A percentile compares a stretch with the other conserved stretches of the same genome.
Conservation (phyloP, 1,140 invertebrate genomes). For the Wasmannia auropunctata region DNA sequence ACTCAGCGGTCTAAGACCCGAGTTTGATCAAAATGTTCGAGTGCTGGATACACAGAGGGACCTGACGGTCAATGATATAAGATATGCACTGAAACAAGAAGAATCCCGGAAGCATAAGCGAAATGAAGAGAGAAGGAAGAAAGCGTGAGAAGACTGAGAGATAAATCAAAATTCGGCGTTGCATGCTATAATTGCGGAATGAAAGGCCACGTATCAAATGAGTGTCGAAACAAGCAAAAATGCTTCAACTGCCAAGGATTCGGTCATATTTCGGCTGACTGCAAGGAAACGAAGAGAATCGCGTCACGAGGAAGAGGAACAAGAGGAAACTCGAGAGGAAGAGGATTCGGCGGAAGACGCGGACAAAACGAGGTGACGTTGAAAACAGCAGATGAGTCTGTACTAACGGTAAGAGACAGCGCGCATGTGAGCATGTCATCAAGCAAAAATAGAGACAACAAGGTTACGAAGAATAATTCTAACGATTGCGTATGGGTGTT, state of each 20-base stretch:
- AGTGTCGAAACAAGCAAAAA: not conserved
- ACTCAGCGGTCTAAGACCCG: not conserved
- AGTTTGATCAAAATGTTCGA: slow-evolving; percentile 37
- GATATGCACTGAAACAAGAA: slow-evolving; percentile 32
- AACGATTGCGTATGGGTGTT: too few species aligned
- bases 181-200: slow-evolving; percentile 18
- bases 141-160: slow-evolving; percentile 4
- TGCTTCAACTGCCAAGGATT: slow-evolving; percentile 29
- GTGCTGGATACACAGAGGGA: slow-evolving; percentile 9
- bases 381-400: not conserved
- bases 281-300: not conserved
- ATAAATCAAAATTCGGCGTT: not conserved
- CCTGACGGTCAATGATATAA: slow-evolving; percentile 3
- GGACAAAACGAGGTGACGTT: not conserved
- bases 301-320: not conserved
- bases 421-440: too few species aligned
- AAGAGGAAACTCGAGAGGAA: not conserved
- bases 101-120: not conserved
- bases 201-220: not conserved
- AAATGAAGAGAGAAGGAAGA: slow-evolving; percentile 19
- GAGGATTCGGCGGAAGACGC: not conserved
- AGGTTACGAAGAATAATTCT: too few species aligned
- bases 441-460: too few species aligned
- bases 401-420: not conserved
- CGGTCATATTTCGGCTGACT: not conserved